Conservation (phyloP, 1,140 invertebrate genomes). For the Apis cerana region DNA sequence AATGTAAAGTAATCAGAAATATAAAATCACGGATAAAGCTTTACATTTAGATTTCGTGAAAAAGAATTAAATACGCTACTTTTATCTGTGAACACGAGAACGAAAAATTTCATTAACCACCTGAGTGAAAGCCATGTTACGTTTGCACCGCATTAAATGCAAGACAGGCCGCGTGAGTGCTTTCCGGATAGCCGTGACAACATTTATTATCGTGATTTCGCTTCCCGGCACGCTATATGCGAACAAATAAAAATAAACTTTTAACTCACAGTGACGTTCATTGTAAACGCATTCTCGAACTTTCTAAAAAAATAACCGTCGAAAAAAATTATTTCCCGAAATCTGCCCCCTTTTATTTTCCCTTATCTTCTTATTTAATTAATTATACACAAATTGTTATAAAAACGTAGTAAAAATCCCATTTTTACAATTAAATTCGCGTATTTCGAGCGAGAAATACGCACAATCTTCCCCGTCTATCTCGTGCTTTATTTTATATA, state of each 20-base stretch:
- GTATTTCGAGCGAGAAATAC: too few species aligned
- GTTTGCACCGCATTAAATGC: constrained; percentile 10
- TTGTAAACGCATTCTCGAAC: neutral
- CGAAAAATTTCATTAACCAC: constrained; percentile 4
- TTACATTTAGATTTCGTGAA: neutral
- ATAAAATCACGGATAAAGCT: neutral
- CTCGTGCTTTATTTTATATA: too few species aligned
- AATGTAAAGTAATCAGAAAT: neutral
- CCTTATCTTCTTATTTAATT: neutral
- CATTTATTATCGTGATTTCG: constrained; percentile 14
- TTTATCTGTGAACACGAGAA: neutral
- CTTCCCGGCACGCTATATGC: neutral
- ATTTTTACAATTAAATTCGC: too few species aligned
- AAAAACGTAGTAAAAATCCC: too few species aligned
- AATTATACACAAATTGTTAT: too few species aligned
- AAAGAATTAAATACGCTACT: neutral
- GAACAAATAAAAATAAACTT: constrained; percentile 16
- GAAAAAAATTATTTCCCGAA: neutral
- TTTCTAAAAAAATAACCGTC: neutral
- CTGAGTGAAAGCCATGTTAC: constrained; percentile 4
- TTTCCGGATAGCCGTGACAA: constrained; percentile 21
- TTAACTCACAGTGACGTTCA: neutral
- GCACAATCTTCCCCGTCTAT: too few species aligned
- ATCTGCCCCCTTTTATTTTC: neutral
- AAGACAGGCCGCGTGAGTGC: constrained; percentile 21